Percentiles rank a stretch among this genome's conserved stretches.
phyloP scores from a whole-genome alignment of 1,140 invertebrate genomes.

The Diachasma alloeum region DNA sequence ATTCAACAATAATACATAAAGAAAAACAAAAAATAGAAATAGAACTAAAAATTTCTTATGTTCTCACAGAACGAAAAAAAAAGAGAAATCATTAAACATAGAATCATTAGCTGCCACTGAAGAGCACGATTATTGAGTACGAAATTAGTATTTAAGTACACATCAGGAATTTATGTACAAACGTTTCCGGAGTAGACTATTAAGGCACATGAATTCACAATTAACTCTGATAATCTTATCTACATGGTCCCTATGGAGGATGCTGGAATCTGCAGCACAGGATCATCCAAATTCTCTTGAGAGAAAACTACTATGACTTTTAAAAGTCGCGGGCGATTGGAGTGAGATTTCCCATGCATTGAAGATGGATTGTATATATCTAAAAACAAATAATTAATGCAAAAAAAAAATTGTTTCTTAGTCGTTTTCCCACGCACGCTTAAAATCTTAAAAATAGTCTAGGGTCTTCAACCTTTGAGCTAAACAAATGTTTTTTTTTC shows the following conservation, averaged over 20 bases:
- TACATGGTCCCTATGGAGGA: slow-evolving; percentile 9
- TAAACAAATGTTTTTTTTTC: too few species aligned
- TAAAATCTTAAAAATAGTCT: too few species aligned
- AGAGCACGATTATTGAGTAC: not conserved
- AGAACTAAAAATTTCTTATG: not conserved
- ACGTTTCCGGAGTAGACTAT: not conserved
- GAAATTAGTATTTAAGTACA: not conserved
- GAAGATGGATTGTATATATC: too few species aligned
- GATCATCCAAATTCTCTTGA: not conserved
- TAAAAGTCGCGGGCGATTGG: too few species aligned
- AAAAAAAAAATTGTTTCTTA: too few species aligned
- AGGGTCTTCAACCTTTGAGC: too few species aligned
- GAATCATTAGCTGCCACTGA: not conserved
- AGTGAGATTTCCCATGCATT: too few species aligned
- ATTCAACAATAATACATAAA: not conserved
- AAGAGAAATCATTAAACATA: not conserved
- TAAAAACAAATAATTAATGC: too few species aligned
- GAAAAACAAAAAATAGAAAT: not conserved
- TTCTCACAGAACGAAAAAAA: not conserved
- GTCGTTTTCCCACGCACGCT: too few species aligned
- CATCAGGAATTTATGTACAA: not conserved
- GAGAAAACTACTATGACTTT: too few species aligned
- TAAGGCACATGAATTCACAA: slow-evolving; percentile 10
- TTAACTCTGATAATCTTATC: not conserved
- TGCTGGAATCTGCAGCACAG: slow-evolving; percentile 2